These are phyloP conservation scores for Chloropsis hardwickii DNA, from an alignment of 2,113 vertebrate species.

Conservation along the genomic window DNA sequence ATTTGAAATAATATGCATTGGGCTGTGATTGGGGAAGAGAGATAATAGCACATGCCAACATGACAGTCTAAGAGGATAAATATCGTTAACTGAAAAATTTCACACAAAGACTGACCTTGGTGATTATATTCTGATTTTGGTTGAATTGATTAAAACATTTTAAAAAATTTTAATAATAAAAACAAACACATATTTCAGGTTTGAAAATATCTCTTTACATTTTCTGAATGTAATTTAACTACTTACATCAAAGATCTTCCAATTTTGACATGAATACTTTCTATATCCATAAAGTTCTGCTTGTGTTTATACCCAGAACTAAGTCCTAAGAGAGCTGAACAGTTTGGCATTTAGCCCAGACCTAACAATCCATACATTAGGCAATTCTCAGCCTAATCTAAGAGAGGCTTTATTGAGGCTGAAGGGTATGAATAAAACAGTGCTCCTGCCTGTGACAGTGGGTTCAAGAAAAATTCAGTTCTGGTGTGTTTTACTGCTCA, in stretches of 20 bases:
- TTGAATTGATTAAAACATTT: not conserved
- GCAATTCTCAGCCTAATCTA: not conserved
- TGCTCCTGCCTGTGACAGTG: not conserved
- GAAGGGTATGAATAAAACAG: not conserved
- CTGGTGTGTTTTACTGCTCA: not conserved
- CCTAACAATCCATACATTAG: not conserved
- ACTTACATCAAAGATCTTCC: not conserved
- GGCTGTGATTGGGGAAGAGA: rapidly evolving
- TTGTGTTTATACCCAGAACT: not conserved
- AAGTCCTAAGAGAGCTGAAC: not conserved
- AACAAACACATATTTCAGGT: not conserved
- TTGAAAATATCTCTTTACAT: not conserved
- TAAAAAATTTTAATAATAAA: not conserved
- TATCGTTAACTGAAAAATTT: not conserved
- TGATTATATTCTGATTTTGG: not conserved
- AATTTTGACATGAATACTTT: not conserved
- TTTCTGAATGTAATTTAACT: not conserved
- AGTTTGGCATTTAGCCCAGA: not conserved
- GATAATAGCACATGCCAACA: not conserved
- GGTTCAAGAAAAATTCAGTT: not conserved
- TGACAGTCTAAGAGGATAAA: not conserved
- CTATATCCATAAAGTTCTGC: not conserved
- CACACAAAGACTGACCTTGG: not conserved
- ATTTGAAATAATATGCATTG: not conserved
- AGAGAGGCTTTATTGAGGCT: not conserved